Conservation (phyloP, 23 tunicate species). For the Ciona savignyi region DNA sequence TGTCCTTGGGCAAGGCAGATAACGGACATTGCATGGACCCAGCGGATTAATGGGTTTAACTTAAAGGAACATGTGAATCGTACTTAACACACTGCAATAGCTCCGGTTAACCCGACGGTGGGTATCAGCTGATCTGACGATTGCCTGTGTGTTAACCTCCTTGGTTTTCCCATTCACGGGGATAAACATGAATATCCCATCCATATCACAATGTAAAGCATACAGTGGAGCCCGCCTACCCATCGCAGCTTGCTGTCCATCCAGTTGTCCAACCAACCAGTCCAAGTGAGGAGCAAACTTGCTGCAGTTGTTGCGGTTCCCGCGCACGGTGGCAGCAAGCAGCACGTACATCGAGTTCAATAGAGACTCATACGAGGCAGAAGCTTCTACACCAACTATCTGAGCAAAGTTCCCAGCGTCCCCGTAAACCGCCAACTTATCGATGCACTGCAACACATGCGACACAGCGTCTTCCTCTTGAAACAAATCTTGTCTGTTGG, state of each 20-base stretch:
- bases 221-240: too few species aligned
- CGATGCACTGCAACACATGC: conserved; percentile 69
- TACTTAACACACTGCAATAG: too few species aligned
- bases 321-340: conserved; percentile 88
- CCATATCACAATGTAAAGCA: too few species aligned
- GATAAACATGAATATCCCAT: too few species aligned
- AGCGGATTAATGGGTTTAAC: too few species aligned
- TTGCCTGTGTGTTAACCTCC: too few species aligned
- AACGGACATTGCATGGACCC: too few species aligned
- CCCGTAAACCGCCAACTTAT: conserved; percentile 63
- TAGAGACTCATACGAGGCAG: conserved; percentile 35
- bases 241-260: conserved; percentile 69
- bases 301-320: conserved; percentile 78
- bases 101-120: too few species aligned
- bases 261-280: conserved; percentile 89
- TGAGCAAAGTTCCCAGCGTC: conserved; percentile 28
- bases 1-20: too few species aligned
- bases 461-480: conserved; percentile 93
- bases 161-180: too few species aligned
- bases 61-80: too few species aligned
- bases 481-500: conserved; percentile 79
- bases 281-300: conserved; percentile 85
- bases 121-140: too few species aligned
- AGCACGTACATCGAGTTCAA: conserved; percentile 72
- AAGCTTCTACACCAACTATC: conserved; percentile 23